These are phyloP conservation scores for Acholoe squamosa DNA, from an alignment of 2,888 invertebrate genomes.

Conservation along the genomic window DNA sequence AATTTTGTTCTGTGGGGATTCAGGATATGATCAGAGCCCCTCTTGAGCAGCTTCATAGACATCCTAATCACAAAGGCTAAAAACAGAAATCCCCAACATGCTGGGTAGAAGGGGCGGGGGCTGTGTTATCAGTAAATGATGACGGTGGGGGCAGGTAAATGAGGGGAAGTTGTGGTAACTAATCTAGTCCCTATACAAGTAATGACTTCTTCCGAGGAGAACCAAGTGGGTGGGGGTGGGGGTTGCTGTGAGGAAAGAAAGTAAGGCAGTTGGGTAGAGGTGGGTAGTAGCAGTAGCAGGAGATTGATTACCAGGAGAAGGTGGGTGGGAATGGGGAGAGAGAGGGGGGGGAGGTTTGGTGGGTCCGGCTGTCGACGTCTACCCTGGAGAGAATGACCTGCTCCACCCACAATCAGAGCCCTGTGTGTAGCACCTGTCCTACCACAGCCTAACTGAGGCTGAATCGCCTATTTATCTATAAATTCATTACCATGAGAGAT, in stretches of 20 bases:
- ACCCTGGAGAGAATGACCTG: background rate
- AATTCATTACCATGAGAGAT: no score
- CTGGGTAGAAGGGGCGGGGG: background rate
- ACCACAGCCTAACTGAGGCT: no score
- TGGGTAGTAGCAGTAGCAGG: background rate
- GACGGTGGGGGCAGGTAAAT: background rate
- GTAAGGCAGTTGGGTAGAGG: background rate
- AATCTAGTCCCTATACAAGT: background rate
- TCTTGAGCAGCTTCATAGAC: no score
- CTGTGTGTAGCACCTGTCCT: no score
- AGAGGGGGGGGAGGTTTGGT: background rate
- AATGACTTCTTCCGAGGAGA: background rate
- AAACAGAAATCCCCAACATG: no score
- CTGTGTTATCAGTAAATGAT: background rate
- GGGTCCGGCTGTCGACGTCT: background rate
- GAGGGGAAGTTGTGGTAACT: background rate
- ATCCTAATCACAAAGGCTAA: no score
- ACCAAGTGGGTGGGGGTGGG: background rate
- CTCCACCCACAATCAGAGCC: background rate
- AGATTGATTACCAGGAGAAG: slow-evolving; percentile 4
- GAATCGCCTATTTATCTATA: no score
- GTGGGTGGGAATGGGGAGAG: background rate
- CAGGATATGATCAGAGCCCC: no score
- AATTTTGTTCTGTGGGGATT: no score
- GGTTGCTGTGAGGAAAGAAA: background rate